Evolutionary conservation across 2,888 invertebrate species (phyloP).

Genomic region (Amphipoea lucens): DNA sequence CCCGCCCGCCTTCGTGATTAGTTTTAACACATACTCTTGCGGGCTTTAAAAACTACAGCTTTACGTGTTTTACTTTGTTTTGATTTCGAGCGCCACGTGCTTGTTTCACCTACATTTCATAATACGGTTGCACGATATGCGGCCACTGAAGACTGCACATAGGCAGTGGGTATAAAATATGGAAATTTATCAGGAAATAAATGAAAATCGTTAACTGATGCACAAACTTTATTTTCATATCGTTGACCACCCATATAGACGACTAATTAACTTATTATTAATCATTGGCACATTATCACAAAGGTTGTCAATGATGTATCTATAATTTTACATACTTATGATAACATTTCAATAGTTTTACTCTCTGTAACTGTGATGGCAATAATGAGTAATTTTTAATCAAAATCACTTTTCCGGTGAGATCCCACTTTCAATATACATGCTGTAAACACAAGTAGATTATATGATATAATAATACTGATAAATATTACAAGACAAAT

Average conservation of each 20-base stretch:
- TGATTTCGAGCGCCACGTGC: conserved; percentile 76
- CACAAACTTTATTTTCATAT: conserved; percentile 72
- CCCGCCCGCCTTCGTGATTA: conserved; percentile 74
- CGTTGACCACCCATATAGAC: conserved; percentile 68
- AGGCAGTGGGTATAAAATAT: not conserved
- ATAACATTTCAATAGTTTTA: conserved; percentile 64
- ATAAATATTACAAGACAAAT: conserved; percentile 63
- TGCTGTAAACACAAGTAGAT: conserved; percentile 53
- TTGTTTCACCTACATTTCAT: conserved; percentile 60
- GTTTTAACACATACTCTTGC: conserved; percentile 79
- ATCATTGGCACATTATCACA: conserved; percentile 91
- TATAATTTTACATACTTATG: conserved; percentile 66
- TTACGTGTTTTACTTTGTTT: conserved; percentile 83
- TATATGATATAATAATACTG: conserved; percentile 67
- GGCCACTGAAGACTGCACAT: not conserved
- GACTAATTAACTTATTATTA: conserved; percentile 79
- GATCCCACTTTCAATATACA: conserved; percentile 65
- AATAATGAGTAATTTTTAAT: conserved; percentile 67
- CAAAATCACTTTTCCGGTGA: conserved; percentile 68
- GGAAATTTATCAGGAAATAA: conserved; percentile 26
- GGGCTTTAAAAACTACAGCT: conserved; percentile 82
- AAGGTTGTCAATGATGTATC: conserved; percentile 87
- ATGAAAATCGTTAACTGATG: conserved; percentile 52
- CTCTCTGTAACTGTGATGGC: conserved; percentile 69
- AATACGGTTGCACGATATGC: conserved; percentile 43